Conservation (phyloP, 2,888 invertebrate species). For the Dimorphilus gyrociliatus region DNA sequence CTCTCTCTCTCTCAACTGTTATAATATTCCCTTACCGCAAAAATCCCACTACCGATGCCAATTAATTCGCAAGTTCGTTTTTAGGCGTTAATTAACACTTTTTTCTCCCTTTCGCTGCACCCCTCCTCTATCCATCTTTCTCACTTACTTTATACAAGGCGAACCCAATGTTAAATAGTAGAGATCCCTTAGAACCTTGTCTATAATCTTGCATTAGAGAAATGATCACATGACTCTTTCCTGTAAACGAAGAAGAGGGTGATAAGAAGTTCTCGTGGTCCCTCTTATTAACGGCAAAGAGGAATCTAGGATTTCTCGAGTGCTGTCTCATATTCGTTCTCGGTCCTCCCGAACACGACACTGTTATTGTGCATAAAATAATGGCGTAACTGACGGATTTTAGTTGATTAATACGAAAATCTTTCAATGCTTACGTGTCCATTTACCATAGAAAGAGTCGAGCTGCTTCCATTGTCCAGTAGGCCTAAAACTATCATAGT, state of each 20-base stretch:
- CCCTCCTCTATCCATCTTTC: too few species aligned
- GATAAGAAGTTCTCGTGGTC: conserved; percentile 17
- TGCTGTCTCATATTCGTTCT: conserved; percentile 11
- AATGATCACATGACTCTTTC: too few species aligned
- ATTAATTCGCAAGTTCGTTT: too few species aligned
- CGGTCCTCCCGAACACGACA: conserved; percentile 6
- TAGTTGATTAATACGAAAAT: not conserved
- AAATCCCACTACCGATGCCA: too few species aligned
- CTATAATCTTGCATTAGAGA: conserved; percentile 29
- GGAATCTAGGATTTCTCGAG: conserved; percentile 17
- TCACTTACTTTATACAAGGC: conserved; percentile 20
- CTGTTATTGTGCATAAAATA: conserved; percentile 3
- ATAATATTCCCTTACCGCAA: too few species aligned
- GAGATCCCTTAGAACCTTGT: conserved; percentile 17
- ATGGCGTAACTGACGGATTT: not conserved
- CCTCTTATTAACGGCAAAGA: conserved; percentile 15
- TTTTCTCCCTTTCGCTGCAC: too few species aligned
- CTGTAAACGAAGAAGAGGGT: conserved; percentile 15
- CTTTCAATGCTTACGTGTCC: conserved; percentile 18
- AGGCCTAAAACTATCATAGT: too few species aligned
- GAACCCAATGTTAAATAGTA: conserved; percentile 23
- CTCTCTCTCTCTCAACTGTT: too few species aligned
- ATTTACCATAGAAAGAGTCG: conserved; percentile 16
- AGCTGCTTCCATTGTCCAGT: conserved; percentile 24
- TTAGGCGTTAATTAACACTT: too few species aligned